Conservation (phyloP, 2,113 vertebrate species). For the Monopterus albus region DNA sequence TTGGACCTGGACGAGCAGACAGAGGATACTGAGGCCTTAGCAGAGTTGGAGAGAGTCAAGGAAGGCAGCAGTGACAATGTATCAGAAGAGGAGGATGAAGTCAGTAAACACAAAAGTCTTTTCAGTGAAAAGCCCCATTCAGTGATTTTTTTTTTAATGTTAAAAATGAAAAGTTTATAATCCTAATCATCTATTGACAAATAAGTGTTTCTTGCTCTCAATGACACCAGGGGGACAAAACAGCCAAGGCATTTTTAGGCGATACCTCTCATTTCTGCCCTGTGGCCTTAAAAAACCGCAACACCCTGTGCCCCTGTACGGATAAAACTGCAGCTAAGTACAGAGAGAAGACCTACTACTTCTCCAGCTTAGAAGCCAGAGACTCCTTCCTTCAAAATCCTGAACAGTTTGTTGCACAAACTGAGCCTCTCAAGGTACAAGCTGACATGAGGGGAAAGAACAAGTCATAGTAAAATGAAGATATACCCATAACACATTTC, state of each 20-base stretch:
- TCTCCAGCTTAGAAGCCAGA: conserved; percentile 84
- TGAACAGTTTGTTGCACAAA: conserved; percentile 83
- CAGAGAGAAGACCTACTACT: conserved; percentile 89
- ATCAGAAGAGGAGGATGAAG: conserved; percentile 74
- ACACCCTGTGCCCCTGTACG: conserved; percentile 84
- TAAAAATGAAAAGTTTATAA: not conserved
- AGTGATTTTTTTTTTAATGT: conserved; percentile 6
- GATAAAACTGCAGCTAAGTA: conserved; percentile 87
- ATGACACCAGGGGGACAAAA: conserved; percentile 80
- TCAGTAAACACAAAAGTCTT: conserved; percentile 12
- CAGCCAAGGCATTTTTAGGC: conserved; percentile 82
- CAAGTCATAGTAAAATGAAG: not conserved
- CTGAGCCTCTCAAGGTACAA: conserved; percentile 86
- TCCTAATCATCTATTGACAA: not conserved
- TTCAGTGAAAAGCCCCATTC: not conserved
- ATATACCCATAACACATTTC: not conserved
- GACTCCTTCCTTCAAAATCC: conserved; percentile 88
- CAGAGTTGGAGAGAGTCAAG: conserved; percentile 70
- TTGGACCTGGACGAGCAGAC: conserved; percentile 88
- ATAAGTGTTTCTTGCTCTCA: not conserved
- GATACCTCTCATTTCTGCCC: conserved; percentile 93
- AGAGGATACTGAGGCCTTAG: conserved; percentile 83
- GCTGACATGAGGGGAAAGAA: not conserved
- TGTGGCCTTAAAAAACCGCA: conserved; percentile 88
- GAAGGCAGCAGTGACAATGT: conserved; percentile 73